phyloP scores from a whole-genome alignment of 1,140 invertebrate genomes.

The Potamilus streckersoni region DNA sequence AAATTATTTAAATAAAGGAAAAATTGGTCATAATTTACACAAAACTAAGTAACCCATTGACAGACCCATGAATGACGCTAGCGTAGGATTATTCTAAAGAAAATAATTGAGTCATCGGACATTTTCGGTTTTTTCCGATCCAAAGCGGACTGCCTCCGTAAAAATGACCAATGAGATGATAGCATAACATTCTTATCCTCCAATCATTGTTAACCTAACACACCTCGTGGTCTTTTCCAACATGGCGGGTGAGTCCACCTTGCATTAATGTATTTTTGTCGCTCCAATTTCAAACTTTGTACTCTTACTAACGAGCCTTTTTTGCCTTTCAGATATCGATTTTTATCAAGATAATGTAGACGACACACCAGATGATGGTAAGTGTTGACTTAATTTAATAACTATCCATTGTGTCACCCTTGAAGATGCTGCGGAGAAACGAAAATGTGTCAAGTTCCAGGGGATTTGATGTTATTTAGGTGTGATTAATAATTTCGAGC shows the following conservation, averaged over 20 bases:
- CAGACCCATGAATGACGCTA: no score
- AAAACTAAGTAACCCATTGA: no score
- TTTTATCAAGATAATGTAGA: slow-evolving; percentile 62
- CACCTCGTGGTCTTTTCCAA: slow-evolving; percentile 65
- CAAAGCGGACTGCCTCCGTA: slow-evolving; percentile 36
- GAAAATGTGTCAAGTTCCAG: slow-evolving; percentile 43
- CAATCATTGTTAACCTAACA: slow-evolving; percentile 57
- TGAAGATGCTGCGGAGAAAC: slow-evolving; percentile 42
- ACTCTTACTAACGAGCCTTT: slow-evolving; percentile 43
- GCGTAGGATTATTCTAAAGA: background rate
- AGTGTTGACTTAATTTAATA: slow-evolving; percentile 43
- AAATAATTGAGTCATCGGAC: slow-evolving; percentile 48
- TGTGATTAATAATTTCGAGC: no score
- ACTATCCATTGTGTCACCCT: slow-evolving; percentile 34
- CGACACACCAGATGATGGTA: slow-evolving; percentile 61
- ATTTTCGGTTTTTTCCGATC: slow-evolving; percentile 48
- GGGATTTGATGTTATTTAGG: background rate
- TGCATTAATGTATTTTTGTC: slow-evolving; percentile 61
- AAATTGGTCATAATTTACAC: no score
- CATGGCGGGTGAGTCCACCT: slow-evolving; percentile 67
- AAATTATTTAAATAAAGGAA: no score
- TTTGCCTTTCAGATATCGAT: slow-evolving; percentile 65
- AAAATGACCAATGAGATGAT: slow-evolving; percentile 49
- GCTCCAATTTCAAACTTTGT: slow-evolving; percentile 54
- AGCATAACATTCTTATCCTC: slow-evolving; percentile 37